phyloP scores from a whole-genome alignment of 92 coral and sea anemone species.

The Actinernus sp. region DNA sequence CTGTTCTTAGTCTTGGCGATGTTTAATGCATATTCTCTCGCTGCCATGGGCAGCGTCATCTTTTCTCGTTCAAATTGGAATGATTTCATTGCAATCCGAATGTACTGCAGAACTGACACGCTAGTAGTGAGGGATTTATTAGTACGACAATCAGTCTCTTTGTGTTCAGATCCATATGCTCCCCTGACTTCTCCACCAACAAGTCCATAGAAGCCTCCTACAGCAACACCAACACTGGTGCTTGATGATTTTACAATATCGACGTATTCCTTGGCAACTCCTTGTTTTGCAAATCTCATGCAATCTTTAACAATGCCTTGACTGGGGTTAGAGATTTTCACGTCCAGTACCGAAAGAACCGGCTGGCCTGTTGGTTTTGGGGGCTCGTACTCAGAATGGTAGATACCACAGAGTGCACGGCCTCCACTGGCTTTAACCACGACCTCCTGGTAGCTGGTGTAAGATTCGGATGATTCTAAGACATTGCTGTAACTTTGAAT shows the following conservation, averaged over 20 bases:
- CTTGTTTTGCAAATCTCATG: not conserved
- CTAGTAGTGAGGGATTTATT: not conserved
- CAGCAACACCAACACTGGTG: not conserved
- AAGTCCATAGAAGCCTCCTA: not conserved
- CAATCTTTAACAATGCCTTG: not conserved
- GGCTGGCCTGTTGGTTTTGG: constrained; percentile 18
- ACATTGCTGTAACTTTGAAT: not conserved
- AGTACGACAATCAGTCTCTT: not conserved
- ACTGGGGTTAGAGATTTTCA: not conserved
- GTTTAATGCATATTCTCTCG: constrained; percentile 24
- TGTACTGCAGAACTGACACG: constrained; percentile 38
- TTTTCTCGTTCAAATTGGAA: constrained; percentile 33
- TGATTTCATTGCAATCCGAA: constrained; percentile 29
- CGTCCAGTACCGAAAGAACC: constrained; percentile 10
- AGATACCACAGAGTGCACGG: constrained; percentile 16
- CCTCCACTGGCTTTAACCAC: constrained; percentile 41
- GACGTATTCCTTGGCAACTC: constrained; percentile 29
- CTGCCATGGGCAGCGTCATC: constrained; percentile 29
- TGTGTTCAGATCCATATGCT: not conserved
- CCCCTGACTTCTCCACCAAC: not conserved
- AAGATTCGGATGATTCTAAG: not conserved
- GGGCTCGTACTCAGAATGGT: constrained; percentile 7
- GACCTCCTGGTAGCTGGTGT: constrained; percentile 2
- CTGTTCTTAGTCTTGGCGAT: constrained; percentile 3
- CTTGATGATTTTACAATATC: constrained; percentile 36